Base-by-base conservation (phyloP, 2,113 vertebrate genomes). In the Chaetura pelagica region DNA sequence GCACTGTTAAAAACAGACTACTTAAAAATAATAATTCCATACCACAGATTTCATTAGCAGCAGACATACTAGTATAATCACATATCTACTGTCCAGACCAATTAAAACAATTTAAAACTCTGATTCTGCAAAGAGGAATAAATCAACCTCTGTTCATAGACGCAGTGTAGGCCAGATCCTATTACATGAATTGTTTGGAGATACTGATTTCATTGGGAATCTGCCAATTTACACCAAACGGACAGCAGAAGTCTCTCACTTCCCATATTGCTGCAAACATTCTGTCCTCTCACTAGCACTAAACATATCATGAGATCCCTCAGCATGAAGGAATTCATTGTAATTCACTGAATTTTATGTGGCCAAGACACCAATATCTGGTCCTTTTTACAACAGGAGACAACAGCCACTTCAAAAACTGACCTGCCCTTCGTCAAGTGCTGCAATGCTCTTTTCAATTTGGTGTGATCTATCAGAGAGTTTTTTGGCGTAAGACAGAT, bases 1-100 rank as follows among this genome's bases (percentile, higher is more conserved):
- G 66, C 69, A 55, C 40, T 26, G 14, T 77, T 87, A 95, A 89
- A 91, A 96, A 95, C 61, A 91, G 52, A 64, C 84, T 80, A 34
- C 46, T 75, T 82, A 61, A 29, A 87, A 87, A 85, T 64, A 95
- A 90, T 1, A 0, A 64, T 82, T 89, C 84, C 6, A 2, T 59
- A 75, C 14, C 29, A 62, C 23, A 80, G 51, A 76, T 80, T 96
- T 92, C 89, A 93, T 79, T 87, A 89, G 49, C 34, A 68, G 32
- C 40, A 85, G 54, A 82, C 6, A 22, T 26, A 82, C 49, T 32
- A 35, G 40, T 35, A 68, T 38, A 77, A 90, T 75, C 44, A 30
- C 44, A 5, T 81, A 77, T 40, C 81, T 68, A 68, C 61, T 61
- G 30, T 40, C 74, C 80, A 75, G 44, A 48, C 29, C 81, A 91